Evolutionary conservation across 2,888 invertebrate genomes (phyloP).

Genomic region (Tinea trinotella): DNA sequence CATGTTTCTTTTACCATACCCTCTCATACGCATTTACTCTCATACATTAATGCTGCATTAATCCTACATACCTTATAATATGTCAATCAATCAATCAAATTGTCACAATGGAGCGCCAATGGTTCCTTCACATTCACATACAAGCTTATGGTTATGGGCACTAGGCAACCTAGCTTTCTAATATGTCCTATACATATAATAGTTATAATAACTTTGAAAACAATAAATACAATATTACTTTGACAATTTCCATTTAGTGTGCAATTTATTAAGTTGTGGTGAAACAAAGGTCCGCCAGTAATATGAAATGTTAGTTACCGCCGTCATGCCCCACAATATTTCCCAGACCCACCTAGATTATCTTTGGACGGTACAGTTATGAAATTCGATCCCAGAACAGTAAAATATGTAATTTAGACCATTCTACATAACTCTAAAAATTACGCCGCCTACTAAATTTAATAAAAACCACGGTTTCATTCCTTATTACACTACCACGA

Average conservation of each 20-base stretch:
- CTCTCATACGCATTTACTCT: too few relatives aligned
- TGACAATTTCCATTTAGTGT: not conserved
- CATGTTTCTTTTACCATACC: too few relatives aligned
- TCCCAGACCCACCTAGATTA: conserved; percentile 24
- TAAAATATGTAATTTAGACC: conserved; percentile 60
- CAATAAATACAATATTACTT: not conserved
- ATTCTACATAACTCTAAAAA: conserved; percentile 30
- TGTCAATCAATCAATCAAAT: too few relatives aligned
- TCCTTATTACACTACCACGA: not conserved
- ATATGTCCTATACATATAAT: too few relatives aligned
- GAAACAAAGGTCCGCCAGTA: not conserved
- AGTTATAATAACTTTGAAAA: too few relatives aligned
- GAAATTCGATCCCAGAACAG: conserved; percentile 56
- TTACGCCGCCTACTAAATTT: too few relatives aligned
- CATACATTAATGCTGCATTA: too few relatives aligned
- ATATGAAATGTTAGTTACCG: not conserved
- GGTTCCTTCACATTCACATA: too few relatives aligned
- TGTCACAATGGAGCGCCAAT: too few relatives aligned
- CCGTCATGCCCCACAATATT: conserved; percentile 19
- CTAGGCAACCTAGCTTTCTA: too few relatives aligned
- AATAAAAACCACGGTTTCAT: not conserved
- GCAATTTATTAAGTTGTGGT: not conserved
- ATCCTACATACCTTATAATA: too few relatives aligned
- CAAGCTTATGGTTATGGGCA: too few relatives aligned
- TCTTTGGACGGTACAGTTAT: conserved; percentile 32